Conservation (phyloP, 1,140 invertebrate genomes). For the Pogonomyrmex californicus region DNA sequence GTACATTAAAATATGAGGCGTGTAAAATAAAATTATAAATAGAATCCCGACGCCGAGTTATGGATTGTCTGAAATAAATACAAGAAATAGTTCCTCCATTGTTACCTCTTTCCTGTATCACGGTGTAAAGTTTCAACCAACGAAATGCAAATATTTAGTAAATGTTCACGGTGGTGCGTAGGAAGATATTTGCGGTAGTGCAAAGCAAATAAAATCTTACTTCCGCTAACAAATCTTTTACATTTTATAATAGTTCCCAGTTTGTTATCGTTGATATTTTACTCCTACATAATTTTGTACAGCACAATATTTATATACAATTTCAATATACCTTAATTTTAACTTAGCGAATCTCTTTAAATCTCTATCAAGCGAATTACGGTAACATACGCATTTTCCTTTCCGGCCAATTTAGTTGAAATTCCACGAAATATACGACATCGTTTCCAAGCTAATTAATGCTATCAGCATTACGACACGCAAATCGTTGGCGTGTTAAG, state of each 20-base stretch:
- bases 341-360: neutral
- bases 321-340: neutral
- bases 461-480: conserved; percentile 69
- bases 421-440: conserved; percentile 49
- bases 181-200: neutral
- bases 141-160: conserved; percentile 30
- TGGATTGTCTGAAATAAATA: neutral
- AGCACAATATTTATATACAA: neutral
- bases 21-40: conserved; percentile 3
- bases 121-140: conserved; percentile 13
- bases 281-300: neutral
- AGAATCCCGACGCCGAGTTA: neutral
- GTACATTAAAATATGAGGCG: neutral
- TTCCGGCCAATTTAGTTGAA: neutral
- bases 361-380: conserved; percentile 2
- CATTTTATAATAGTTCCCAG: neutral
- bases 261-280: neutral
- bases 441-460: conserved; percentile 70
- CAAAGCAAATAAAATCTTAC: conserved; percentile 26
- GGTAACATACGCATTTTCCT: neutral
- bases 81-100: neutral
- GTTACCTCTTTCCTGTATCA: neutral
- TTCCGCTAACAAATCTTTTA: neutral
- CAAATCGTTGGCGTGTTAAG: conserved; percentile 58
- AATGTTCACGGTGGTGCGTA: neutral